phyloP scores from a whole-genome alignment of 53 echinoderm and acorn worm genomes.

The Glandiceps talaboti region DNA sequence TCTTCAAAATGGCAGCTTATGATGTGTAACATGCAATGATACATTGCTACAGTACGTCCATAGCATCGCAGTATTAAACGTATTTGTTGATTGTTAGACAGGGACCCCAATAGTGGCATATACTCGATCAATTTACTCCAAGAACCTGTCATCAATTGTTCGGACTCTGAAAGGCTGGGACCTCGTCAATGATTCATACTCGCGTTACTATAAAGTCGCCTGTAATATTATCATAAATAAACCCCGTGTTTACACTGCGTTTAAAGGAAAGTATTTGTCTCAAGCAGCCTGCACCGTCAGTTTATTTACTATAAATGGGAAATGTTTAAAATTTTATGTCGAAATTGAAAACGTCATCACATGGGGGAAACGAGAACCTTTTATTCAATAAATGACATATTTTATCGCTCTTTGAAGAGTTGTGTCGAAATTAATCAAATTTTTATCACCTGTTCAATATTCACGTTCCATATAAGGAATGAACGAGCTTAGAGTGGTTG shows the following conservation, averaged over 20 bases:
- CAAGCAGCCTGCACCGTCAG: neutral
- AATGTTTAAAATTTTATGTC: neutral
- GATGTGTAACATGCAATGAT: no score
- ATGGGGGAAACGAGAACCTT: neutral
- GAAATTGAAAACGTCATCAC: neutral
- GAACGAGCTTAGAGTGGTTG: no score
- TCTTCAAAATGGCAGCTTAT: no score
- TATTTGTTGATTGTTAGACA: no score
- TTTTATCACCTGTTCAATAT: neutral
- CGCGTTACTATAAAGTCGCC: neutral
- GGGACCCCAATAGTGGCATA: no score
- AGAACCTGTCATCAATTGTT: neutral
- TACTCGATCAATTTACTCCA: no score
- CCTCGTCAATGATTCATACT: neutral
- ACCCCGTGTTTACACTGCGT: neutral
- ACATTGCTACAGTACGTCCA: no score
- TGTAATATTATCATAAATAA: neutral
- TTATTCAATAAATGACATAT: neutral
- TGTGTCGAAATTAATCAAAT: neutral
- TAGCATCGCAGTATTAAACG: no score
- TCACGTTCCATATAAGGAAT: neutral
- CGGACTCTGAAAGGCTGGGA: neutral
- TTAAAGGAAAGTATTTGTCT: neutral
- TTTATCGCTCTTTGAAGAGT: neutral
- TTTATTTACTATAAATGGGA: neutral